These are phyloP conservation scores for Lacerta bilineata DNA, from an alignment of 2,797 vertebrate species.

Conservation along the genomic window DNA sequence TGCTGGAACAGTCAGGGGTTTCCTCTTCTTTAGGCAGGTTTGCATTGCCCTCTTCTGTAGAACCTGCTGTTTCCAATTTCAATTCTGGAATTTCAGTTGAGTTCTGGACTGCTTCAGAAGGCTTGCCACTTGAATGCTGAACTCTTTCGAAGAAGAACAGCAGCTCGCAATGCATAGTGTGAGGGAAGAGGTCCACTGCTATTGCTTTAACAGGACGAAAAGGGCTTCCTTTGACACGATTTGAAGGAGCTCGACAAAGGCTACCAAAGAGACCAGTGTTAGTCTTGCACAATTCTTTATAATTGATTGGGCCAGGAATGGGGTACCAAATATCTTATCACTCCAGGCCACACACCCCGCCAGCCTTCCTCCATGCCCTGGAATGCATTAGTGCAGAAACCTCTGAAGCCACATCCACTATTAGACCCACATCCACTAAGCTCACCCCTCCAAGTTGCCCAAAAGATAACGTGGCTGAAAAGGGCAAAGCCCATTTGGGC, in stretches of 20 bases:
- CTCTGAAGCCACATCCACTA: too few relatives aligned
- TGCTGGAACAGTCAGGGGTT: neutral
- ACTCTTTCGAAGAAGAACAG: conserved; percentile 92
- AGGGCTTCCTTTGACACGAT: conserved; percentile 89
- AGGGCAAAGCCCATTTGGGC: neutral
- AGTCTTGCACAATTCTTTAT: fast-evolving
- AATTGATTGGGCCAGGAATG: too few relatives aligned
- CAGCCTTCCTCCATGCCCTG: too few relatives aligned
- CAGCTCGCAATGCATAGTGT: conserved; percentile 93
- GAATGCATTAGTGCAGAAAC: too few relatives aligned
- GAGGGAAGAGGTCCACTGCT: conserved; percentile 96
- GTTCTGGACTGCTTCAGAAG: fast-evolving
- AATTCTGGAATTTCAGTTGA: fast-evolving
- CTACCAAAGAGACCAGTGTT: conserved; percentile 68
- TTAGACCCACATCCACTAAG: too few relatives aligned
- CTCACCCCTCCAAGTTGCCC: too few relatives aligned
- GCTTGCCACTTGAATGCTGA: conserved; percentile 76
- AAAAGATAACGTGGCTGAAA: too few relatives aligned
- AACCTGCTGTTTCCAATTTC: fast-evolving
- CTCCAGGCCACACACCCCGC: too few relatives aligned
- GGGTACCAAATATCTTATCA: too few relatives aligned
- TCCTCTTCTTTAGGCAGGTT: fast-evolving
- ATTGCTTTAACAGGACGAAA: conserved; percentile 90
- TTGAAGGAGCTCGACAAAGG: conserved; percentile 94
- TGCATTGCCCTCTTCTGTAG: fast-evolving